These are phyloP conservation scores for Lepisosteus osseus DNA, from an alignment of 2,113 vertebrate species.

Conservation along the genomic window DNA sequence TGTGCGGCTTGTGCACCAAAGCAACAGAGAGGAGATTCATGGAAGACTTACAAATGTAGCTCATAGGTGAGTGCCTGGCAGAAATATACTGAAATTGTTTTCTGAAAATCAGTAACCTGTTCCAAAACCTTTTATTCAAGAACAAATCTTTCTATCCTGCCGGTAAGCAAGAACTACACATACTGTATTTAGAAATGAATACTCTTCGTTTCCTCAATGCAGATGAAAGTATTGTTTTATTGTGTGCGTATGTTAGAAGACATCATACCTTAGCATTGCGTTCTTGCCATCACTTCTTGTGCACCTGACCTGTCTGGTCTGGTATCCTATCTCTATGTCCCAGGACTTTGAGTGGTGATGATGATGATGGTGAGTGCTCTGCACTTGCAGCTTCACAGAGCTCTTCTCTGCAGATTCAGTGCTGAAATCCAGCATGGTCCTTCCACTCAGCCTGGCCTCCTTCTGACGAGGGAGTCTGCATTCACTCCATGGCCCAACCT, in stretches of 20 bases:
- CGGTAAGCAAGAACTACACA: too few species aligned
- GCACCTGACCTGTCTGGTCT: constrained; percentile 81
- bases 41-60: constrained; percentile 30
- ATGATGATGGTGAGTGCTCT: constrained; percentile 38
- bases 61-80: constrained; percentile 11
- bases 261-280: constrained; percentile 77
- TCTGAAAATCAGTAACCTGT: too few species aligned
- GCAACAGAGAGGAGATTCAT: constrained; percentile 29
- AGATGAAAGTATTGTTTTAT: too few species aligned
- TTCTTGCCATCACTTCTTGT: constrained; percentile 79
- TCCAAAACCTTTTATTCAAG: too few species aligned
- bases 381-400: constrained; percentile 43
- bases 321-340: constrained; percentile 82
- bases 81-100: too few species aligned
- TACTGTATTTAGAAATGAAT: too few species aligned
- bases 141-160: too few species aligned
- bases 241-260: too few species aligned
- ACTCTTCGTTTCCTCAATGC: too few species aligned
- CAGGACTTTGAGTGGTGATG: constrained; percentile 45
- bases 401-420: constrained; percentile 65
- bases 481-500: constrained; percentile 79
- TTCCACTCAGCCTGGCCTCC: constrained; percentile 56
- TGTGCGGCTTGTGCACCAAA: constrained; percentile 15
- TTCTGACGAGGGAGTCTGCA: constrained; percentile 72
- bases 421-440: constrained; percentile 68